Base-by-base conservation (phyloP, 2,113 vertebrate genomes). In the Lamprotornis superbus region DNA sequence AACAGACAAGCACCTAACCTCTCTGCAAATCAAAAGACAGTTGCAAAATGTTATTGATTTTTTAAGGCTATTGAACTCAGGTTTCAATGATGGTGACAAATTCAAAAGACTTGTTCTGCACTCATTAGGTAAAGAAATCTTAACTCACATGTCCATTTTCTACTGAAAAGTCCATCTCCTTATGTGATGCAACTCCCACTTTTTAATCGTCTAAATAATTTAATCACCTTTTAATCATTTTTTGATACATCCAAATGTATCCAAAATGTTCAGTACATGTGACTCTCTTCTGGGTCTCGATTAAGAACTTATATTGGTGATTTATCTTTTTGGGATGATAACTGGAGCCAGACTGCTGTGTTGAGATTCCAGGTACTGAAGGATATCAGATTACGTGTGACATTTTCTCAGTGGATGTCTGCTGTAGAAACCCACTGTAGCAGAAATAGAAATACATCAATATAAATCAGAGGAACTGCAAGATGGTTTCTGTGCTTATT, bases 331-430 rank as follows among this genome's bases (percentile, higher is more conserved):
- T 35, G 39, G 18, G 10, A 27, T 56, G 33, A 52, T 35, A 61
- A 46, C 4, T 25, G 25, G 27, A 47, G 9, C 27, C 12, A 28
- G 65, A 0, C 18, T 68, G 12, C 11, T 2, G 1, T 69, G n/a
- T 37, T 74, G 23, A 44, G 5, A 55, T 85, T 64, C 17, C 22
- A 80, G 31, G 12, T 49, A 23, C 22, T 27, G 49, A 77, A 61
- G 7, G 27, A 59, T 39, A n/a, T 2, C 15, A 16, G 3, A 68
- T 2, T 52, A 57, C 2, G 1, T 46, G 3, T 69, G 31, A 59
- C 89, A 39, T 78, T 87, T 89, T 89, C 7, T 57, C 31, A 44
- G 11, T 20, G 15, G 4, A 50, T 68, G 68, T 76, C 31, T 95
- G 21, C 56, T 83, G 31, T 22, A 87, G 35, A 87, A 89, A 80